These are phyloP conservation scores for Cantharis nigra DNA, from an alignment of 2,888 invertebrate species.

Conservation along the genomic window DNA sequence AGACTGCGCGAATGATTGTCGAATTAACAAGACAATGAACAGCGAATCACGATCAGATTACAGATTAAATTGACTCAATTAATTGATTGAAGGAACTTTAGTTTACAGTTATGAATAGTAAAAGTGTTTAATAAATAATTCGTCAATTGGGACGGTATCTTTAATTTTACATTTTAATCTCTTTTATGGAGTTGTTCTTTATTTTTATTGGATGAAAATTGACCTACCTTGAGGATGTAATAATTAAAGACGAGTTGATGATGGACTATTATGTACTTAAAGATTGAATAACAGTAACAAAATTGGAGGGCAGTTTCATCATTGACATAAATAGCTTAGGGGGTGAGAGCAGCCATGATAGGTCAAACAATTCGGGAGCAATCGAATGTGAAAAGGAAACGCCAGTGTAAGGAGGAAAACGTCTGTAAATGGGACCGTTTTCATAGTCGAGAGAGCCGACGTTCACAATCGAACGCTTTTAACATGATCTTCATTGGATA, in stretches of 20 bases:
- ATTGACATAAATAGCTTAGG: conserved; percentile 46
- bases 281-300: conserved; percentile 28
- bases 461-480: conserved; percentile 40
- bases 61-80: conserved; percentile 13
- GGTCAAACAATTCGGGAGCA: conserved; percentile 56
- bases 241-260: not conserved
- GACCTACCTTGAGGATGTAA: not conserved
- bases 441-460: conserved; percentile 46
- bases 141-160: not conserved
- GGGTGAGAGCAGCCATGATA: conserved; percentile 48
- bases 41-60: conserved; percentile 16
- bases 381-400: conserved; percentile 57
- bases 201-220: not conserved
- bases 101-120: not conserved
- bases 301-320: conserved; percentile 45
- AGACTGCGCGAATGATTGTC: conserved; percentile 22
- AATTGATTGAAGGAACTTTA: not conserved
- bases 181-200: not conserved
- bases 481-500: conserved; percentile 37
- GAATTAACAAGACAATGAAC: conserved; percentile 25
- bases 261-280: not conserved
- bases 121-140: not conserved
- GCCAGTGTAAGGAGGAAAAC: conserved; percentile 56
- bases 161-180: not conserved
- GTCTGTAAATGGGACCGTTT: conserved; percentile 55